Conservation (phyloP, 2,797 vertebrate species). For the Lindbergichthys nudifrons region DNA sequence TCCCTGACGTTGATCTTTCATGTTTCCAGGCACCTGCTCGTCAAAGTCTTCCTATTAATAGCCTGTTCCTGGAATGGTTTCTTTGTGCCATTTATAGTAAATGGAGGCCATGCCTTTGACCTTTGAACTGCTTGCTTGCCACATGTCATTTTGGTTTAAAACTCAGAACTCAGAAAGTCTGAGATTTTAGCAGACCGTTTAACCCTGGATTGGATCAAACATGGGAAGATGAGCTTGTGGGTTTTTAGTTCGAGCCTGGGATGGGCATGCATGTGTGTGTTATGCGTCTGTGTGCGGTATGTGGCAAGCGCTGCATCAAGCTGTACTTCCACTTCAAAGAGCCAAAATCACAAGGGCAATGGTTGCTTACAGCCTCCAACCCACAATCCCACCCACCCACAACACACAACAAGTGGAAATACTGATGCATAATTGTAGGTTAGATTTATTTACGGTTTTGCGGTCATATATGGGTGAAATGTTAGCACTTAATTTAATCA, state of each 20-base stretch:
- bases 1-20: constrained; percentile 34
- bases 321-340: constrained; percentile 56
- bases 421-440: constrained; percentile 31
- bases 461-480: constrained; percentile 4
- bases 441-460: constrained; percentile 16
- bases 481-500: constrained; percentile 14
- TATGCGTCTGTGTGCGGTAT: constrained; percentile 51
- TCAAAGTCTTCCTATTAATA: constrained; percentile 47
- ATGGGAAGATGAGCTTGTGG: constrained; percentile 16
- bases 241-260: constrained; percentile 25
- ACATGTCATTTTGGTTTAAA: constrained; percentile 10
- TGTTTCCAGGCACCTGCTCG: constrained; percentile 50
- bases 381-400: constrained; percentile 39
- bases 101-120: constrained; percentile 25
- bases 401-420: constrained; percentile 32
- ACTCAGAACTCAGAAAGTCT: constrained; percentile 2
- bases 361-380: constrained; percentile 29
- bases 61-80: constrained; percentile 51
- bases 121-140: constrained; percentile 14
- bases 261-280: constrained; percentile 27
- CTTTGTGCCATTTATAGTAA: constrained; percentile 39
- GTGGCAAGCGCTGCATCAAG: constrained; percentile 41
- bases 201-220: constrained; percentile 37
- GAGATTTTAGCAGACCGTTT: constrained; percentile 12
- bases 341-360: constrained; percentile 46